These are phyloP conservation scores for Dissostichus mawsoni DNA, from an alignment of 2,113 vertebrate genomes.

Conservation along the genomic window DNA sequence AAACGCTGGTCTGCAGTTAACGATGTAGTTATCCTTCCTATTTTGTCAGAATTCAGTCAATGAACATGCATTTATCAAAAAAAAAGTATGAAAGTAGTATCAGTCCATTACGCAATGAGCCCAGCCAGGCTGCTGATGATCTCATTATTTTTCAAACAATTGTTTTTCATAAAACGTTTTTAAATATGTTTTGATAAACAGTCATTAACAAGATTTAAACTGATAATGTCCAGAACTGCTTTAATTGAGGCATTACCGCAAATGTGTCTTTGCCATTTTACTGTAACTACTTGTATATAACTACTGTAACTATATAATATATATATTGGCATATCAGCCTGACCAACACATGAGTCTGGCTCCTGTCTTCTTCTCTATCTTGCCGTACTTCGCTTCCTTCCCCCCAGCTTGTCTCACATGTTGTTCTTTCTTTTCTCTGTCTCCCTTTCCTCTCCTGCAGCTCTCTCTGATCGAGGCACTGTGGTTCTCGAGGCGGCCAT, in stretches of 20 bases:
- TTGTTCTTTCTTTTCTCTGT: not conserved
- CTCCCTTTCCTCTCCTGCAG: slow-evolving; percentile 67
- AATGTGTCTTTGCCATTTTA: not conserved
- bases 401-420: not conserved
- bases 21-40: slow-evolving; percentile 2
- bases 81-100: not conserved
- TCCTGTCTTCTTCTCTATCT: not conserved
- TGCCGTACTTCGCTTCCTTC: not conserved
- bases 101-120: not conserved
- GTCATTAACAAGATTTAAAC: not conserved
- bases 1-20: not conserved
- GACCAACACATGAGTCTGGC: not conserved
- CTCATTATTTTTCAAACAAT: not conserved
- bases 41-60: slow-evolving; percentile 8
- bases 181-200: not conserved
- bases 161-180: no score
- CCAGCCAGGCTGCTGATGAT: not conserved
- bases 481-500: slow-evolving; percentile 89
- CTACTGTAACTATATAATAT: no score
- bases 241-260: not conserved
- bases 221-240: no score
- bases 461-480: slow-evolving; percentile 88
- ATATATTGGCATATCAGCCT: not conserved
- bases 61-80: not conserved
- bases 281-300: not conserved